These are phyloP conservation scores for Callocephalon fimbriatum DNA, from an alignment of 2,113 vertebrate genomes.

Conservation along the genomic window DNA sequence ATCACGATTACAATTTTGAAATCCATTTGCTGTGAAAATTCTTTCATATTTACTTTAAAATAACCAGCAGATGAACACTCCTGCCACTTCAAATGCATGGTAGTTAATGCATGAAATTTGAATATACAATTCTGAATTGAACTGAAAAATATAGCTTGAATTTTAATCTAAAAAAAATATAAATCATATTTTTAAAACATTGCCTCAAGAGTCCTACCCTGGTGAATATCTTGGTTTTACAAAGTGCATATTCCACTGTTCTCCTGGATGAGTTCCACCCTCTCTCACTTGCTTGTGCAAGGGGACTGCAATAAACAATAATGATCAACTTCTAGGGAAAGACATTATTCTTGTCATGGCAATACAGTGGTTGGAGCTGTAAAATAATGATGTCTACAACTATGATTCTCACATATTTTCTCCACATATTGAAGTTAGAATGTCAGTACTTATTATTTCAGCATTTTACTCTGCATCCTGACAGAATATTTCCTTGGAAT, in stretches of 20 bases:
- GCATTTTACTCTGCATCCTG: background rate
- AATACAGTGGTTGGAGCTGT: background rate
- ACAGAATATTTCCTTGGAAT: conserved; percentile 12
- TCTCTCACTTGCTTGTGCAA: background rate
- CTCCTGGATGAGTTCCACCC: background rate
- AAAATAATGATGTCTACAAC: background rate
- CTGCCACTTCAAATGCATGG: background rate
- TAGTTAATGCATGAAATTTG: background rate
- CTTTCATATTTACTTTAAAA: background rate
- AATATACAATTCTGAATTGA: background rate
- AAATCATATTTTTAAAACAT: background rate
- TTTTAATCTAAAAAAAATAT: background rate
- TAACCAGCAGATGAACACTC: background rate
- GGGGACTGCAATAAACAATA: background rate
- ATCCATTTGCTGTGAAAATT: background rate
- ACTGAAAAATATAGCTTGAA: background rate
- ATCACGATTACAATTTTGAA: accelerated
- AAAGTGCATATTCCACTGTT: background rate
- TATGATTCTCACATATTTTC: background rate
- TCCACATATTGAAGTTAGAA: background rate
- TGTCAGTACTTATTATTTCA: conserved; percentile 21
- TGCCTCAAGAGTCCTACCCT: accelerated
- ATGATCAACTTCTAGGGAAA: background rate
- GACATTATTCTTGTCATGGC: background rate
- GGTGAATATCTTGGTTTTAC: background rate